Conservation (phyloP, 2,113 vertebrate genomes). For the Stomatorhinus ivindoensis region DNA sequence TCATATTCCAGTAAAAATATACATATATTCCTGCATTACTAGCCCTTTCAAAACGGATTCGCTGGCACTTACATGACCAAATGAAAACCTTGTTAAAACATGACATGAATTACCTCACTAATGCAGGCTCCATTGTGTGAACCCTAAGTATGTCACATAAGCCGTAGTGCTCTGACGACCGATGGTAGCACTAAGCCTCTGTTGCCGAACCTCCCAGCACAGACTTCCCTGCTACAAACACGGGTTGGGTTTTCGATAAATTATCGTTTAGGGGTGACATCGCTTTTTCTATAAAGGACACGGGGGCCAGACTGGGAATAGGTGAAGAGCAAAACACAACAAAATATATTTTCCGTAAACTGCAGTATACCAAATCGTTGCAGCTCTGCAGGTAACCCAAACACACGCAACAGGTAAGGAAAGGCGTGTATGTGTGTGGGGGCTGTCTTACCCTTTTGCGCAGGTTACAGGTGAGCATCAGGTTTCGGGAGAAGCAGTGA, state of each 20-base stretch:
- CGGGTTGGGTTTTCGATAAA: not conserved
- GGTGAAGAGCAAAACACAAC: not conserved
- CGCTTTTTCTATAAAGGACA: not conserved
- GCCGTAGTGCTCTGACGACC: constrained; percentile 12
- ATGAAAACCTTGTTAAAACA: not conserved
- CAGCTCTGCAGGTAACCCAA: not conserved
- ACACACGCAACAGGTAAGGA: not conserved
- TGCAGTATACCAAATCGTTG: not conserved
- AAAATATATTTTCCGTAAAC: not conserved
- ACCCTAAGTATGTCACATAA: constrained; percentile 16
- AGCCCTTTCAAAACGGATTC: not conserved
- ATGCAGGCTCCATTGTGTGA: not conserved
- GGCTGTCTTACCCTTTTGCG: constrained; percentile 77
- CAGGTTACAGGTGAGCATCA: constrained; percentile 91
- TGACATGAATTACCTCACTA: not conserved
- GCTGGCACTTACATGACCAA: not conserved
- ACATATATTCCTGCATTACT: not conserved
- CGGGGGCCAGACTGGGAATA: not conserved
- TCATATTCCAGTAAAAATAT: not conserved
- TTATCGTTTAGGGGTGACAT: not conserved
- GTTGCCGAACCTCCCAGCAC: not conserved
- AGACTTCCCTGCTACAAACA: not conserved
- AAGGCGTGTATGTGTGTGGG: too few relatives aligned
- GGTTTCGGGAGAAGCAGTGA: constrained; percentile 92
- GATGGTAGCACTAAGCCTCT: not conserved